A percentile compares a stretch with the other conserved stretches of the same genome.
These are phyloP conservation scores for Leptinotarsa defecta DNA, from an alignment of 1,140 invertebrate species.

Conservation along the genomic window DNA sequence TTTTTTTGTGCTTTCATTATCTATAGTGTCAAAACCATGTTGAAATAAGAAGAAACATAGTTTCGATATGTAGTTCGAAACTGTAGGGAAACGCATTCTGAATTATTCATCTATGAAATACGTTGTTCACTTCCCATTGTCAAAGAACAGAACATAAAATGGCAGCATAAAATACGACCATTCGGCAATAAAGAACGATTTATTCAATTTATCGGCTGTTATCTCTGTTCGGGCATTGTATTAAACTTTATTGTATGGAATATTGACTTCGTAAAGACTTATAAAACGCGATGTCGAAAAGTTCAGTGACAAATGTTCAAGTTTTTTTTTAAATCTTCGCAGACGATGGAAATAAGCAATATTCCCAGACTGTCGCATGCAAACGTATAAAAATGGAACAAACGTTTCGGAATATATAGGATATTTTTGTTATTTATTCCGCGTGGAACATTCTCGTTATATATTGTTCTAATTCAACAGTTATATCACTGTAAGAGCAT, in stretches of 20 bases:
- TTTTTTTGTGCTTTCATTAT: no score
- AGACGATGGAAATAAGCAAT: slow-evolving; percentile 5
- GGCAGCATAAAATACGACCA: neutral
- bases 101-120: neutral
- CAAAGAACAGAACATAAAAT: neutral
- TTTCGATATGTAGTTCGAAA: no score
- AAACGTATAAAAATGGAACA: slow-evolving; percentile 1
- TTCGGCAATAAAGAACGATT: slow-evolving; percentile 1
- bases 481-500: neutral
- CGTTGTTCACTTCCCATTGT: neutral
- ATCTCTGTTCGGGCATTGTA: slow-evolving; percentile 5
- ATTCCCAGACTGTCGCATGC: neutral
- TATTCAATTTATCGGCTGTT: slow-evolving; percentile 2
- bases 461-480: neutral
- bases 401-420: slow-evolving; percentile 3
- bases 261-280: slow-evolving; percentile 1
- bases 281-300: neutral
- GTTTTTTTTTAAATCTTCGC: neutral
- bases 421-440: neutral
- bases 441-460: neutral
- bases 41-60: no score
- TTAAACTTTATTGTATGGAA: neutral
- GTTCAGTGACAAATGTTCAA: neutral
- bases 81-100: neutral
- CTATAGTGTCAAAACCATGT: no score